These are phyloP conservation scores for Lepidochrysops patricia DNA, from an alignment of 2,888 invertebrate genomes.

Conservation along the genomic window DNA sequence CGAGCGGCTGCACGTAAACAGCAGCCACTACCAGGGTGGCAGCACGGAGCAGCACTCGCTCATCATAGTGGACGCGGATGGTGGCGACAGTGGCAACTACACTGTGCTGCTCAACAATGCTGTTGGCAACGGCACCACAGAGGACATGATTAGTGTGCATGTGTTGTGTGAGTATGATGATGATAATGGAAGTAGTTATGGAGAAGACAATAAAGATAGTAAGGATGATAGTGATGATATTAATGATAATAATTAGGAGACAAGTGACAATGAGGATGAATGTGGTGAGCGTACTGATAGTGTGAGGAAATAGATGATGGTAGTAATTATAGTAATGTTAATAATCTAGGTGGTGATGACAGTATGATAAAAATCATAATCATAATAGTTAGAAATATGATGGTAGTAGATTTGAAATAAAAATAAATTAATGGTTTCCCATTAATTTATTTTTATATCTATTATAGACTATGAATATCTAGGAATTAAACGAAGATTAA, in stretches of 20 bases:
- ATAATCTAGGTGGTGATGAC: too few species aligned
- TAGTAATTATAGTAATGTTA: too few species aligned
- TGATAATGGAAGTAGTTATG: background rate
- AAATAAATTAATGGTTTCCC: too few species aligned
- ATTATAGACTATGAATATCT: too few species aligned
- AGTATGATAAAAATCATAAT: too few species aligned
- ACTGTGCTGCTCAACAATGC: constrained; percentile 86
- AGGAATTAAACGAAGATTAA: too few species aligned
- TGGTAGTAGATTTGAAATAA: too few species aligned
- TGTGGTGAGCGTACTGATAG: too few species aligned
- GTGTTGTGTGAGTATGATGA: constrained; percentile 83
- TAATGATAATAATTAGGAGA: background rate
- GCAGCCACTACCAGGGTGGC: constrained; percentile 82
- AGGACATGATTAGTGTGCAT: constrained; percentile 83
- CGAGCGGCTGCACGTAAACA: constrained; percentile 66
- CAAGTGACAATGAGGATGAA: too few species aligned
- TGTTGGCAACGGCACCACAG: constrained; percentile 83
- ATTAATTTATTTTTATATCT: too few species aligned
- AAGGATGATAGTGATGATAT: background rate
- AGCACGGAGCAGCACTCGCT: constrained; percentile 83
- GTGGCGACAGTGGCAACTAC: constrained; percentile 89
- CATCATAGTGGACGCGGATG: constrained; percentile 82
- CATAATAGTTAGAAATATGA: too few species aligned
- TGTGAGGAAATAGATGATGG: too few species aligned
- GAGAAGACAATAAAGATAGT: background rate